Evolutionary conservation across 2,797 vertebrate genomes (phyloP).

Genomic region (Catostomus latipinnis): DNA sequence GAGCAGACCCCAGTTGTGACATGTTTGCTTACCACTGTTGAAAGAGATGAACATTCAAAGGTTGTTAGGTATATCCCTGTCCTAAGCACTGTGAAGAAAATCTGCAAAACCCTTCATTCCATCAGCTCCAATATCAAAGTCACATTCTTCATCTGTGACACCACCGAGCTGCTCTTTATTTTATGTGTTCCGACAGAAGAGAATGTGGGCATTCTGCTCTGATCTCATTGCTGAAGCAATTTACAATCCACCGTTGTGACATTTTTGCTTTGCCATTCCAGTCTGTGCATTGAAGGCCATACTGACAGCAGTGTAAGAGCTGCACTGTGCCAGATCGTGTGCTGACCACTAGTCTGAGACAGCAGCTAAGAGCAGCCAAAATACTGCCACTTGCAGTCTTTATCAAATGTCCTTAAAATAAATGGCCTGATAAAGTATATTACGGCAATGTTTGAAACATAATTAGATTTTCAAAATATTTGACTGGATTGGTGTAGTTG

Average conservation of each 20-base stretch:
- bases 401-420: background rate
- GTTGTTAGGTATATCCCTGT: background rate
- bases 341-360: too few relatives aligned
- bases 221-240: background rate
- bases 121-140: background rate
- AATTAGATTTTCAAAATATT: background rate
- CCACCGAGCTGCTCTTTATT: background rate
- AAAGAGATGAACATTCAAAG: background rate
- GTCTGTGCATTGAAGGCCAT: constrained; percentile 16
- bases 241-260: constrained; percentile 37
- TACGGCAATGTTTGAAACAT: background rate
- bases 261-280: constrained; percentile 29
- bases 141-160: background rate
- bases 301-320: background rate
- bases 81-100: background rate
- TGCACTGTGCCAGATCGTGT: too few relatives aligned
- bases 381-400: background rate
- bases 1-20: background rate
- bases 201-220: background rate
- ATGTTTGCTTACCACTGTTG: background rate
- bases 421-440: background rate
- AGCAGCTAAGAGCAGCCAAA: too few relatives aligned
- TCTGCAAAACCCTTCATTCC: background rate
- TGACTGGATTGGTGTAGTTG: background rate
- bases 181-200: background rate